Evolutionary conservation across 2,113 vertebrate species (phyloP).

Genomic region (Coturnix japonica): DNA sequence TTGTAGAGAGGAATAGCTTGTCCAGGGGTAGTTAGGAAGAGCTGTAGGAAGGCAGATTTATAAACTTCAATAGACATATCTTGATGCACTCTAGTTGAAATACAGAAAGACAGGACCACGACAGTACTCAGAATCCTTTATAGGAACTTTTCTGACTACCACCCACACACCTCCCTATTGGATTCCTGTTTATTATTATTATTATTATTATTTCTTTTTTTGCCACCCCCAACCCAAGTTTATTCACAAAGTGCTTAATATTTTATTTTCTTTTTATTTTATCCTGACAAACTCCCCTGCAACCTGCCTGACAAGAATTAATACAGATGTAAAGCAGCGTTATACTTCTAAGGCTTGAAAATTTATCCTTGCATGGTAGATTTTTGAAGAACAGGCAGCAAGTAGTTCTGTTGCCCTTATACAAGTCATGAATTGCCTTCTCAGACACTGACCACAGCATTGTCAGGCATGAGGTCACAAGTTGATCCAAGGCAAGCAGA

Average conservation of each 20-base stretch:
- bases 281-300: background rate
- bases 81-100: background rate
- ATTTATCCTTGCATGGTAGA: background rate
- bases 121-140: background rate
- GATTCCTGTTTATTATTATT: background rate
- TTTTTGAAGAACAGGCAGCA: background rate
- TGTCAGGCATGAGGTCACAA: background rate
- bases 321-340: background rate
- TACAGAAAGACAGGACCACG: background rate
- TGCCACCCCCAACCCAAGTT: background rate
- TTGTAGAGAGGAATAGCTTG: background rate
- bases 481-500: background rate
- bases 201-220: background rate
- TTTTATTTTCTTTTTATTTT: background rate
- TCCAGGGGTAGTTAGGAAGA: background rate
- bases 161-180: background rate
- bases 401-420: background rate
- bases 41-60: background rate
- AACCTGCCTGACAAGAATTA: background rate
- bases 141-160: background rate
- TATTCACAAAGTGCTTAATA: background rate
- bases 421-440: background rate
- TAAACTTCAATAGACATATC: background rate
- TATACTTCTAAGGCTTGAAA: background rate
- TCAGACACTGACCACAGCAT: background rate